Base-by-base conservation (phyloP, 2,113 vertebrate genomes). In the Ceyx margarethae region DNA sequence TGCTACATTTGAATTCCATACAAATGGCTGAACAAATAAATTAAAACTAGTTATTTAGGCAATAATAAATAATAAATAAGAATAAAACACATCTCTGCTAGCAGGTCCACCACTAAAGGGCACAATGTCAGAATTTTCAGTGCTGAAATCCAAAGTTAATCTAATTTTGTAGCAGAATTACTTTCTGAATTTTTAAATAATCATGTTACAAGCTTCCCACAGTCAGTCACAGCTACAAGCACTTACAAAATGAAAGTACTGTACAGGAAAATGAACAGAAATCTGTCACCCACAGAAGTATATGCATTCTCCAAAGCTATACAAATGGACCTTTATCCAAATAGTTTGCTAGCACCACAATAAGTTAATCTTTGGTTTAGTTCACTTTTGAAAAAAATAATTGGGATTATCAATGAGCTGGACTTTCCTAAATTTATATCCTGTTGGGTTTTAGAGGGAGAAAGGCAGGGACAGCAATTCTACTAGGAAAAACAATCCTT, bases 111-210 rank as follows among this genome's bases (percentile, higher is more conserved):
- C 31, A 66, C 9, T 50, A 83, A 91, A 66, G 54, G 40, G 48
- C 42, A 86, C 18, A 33, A 21, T 67, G 69, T 78, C 65, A 67
- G 61, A 74, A 93, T 74, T 78, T 77, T 74, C 77, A 68, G 46
- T 65, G 45, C 40, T 68, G 26, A 62, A 57, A 57, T 46, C 12
- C 80, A 37, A 16, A 76, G 67, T 58, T 90, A 85, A 75, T 88
- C 91, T 91, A 85, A 77, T 92, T 92, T 76, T n/a, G 81, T 72
- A 89, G 48, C 51, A 75, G 43, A 93, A 86, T 35, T 80, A 21
- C 57, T 68, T 68, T 80, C 43, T 81, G 43, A 83, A 88, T 86
- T 88, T 93, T 94, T 83, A 86, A 86, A 75, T 78, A 86, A 75
- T 78, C 21, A 15, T 50, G 46, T 81, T 81, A 62, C 22, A 48